Percentiles rank a stretch among this genome's conserved stretches.
Conservation (phyloP, 2,888 invertebrate species). For the Acanthosepion esculentum region DNA sequence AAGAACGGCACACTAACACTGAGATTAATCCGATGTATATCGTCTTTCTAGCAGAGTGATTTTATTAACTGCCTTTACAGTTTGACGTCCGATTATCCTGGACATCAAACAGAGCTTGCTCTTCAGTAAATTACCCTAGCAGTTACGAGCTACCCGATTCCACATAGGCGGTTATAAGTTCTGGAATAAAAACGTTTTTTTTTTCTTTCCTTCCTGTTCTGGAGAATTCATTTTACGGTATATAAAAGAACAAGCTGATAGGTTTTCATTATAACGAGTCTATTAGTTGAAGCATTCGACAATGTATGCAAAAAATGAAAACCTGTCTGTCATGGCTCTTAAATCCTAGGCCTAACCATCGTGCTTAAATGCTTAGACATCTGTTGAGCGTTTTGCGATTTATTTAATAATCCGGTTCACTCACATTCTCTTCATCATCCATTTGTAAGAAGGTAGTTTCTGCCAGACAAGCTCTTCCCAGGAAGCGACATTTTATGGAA, state of each 20-base stretch:
- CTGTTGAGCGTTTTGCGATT: too few relatives aligned
- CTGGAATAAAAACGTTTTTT: not conserved
- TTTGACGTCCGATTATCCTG: not conserved
- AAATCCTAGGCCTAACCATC: not conserved
- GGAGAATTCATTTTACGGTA: not conserved
- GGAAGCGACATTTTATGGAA: too few relatives aligned
- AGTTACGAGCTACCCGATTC: not conserved
- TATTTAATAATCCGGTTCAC: too few relatives aligned
- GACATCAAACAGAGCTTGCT: not conserved
- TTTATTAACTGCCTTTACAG: not conserved
- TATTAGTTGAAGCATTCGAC: not conserved
- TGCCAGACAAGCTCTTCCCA: too few relatives aligned
- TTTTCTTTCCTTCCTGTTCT: not conserved
- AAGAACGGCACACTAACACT: not conserved
- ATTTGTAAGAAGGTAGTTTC: too few relatives aligned
- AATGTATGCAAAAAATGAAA: not conserved
- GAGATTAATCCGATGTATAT: not conserved
- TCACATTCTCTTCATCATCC: too few relatives aligned
- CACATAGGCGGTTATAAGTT: not conserved
- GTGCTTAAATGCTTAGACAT: too few relatives aligned
- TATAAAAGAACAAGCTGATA: not conserved
- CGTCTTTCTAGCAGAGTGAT: not conserved
- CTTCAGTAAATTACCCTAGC: not conserved
- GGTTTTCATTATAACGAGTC: not conserved
- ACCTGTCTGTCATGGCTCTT: not conserved